A percentile compares a stretch with the other conserved stretches of the same genome.
These are phyloP conservation scores for Eubucco bourcierii DNA, from an alignment of 2,113 vertebrate species.

Conservation along the genomic window DNA sequence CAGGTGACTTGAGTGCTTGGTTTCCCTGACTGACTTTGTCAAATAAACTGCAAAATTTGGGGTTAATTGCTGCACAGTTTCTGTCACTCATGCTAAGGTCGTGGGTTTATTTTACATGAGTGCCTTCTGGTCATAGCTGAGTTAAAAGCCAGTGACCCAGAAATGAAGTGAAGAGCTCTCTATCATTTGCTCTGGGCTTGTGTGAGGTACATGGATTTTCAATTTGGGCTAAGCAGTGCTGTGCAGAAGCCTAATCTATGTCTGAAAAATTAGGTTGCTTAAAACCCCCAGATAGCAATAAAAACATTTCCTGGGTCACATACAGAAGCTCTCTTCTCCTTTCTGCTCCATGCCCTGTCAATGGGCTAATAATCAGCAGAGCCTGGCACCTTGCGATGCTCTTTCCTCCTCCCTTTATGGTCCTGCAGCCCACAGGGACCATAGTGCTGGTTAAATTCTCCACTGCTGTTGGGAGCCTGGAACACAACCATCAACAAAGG, in stretches of 20 bases:
- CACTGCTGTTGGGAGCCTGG: background rate
- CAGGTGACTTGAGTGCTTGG: background rate
- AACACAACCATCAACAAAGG: fast-evolving
- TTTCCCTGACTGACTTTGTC: background rate
- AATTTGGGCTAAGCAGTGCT: background rate
- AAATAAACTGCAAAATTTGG: background rate
- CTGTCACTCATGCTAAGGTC: background rate
- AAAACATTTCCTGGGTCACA: fast-evolving
- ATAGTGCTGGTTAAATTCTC: background rate
- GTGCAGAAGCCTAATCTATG: background rate
- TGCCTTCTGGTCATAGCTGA: background rate
- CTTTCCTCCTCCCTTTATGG: background rate
- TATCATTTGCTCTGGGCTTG: background rate
- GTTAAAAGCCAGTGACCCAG: slow-evolving; percentile 11
- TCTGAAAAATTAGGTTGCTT: background rate
- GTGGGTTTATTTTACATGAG: background rate
- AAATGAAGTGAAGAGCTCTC: background rate
- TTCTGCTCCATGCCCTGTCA: background rate
- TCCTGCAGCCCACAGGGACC: background rate
- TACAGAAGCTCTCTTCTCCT: background rate
- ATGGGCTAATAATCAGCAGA: background rate
- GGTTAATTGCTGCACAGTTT: background rate
- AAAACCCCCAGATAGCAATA: background rate
- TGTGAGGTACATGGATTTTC: background rate
- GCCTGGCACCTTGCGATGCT: background rate